Evolutionary conservation across 2,797 vertebrate species (phyloP).

Genomic region (Thalassophryne amazonica): DNA sequence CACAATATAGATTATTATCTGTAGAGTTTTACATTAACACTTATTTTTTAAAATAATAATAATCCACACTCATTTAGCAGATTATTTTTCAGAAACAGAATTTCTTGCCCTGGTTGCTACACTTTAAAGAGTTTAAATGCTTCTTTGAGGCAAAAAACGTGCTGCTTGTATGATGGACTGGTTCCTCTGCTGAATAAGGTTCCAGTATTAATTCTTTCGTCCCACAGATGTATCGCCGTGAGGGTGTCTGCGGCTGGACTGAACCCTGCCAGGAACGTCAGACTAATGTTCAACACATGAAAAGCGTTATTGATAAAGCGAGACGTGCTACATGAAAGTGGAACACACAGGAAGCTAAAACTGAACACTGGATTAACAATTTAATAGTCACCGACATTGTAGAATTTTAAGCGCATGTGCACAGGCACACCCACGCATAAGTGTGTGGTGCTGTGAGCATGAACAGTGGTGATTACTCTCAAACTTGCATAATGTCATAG

Average conservation of each 20-base stretch:
- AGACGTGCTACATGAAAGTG: too few species aligned
- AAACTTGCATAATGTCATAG: conserved; percentile 15
- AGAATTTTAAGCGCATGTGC: not conserved
- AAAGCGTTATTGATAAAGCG: too few species aligned
- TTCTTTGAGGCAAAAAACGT: not conserved
- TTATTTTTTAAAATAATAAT: too few species aligned
- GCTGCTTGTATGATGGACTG: not conserved
- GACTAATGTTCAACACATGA: too few species aligned
- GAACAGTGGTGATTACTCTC: conserved; percentile 20
- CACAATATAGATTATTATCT: too few species aligned
- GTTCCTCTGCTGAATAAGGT: conserved; percentile 6
- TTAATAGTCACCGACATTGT: not conserved
- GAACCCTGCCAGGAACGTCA: too few species aligned
- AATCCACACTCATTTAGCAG: too few species aligned
- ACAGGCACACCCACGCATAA: conserved; percentile 2
- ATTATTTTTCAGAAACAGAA: too few species aligned
- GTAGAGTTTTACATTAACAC: too few species aligned
- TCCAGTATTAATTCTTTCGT: conserved; percentile 31
- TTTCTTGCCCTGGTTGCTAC: too few species aligned
- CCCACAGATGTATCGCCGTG: conserved; percentile 21
- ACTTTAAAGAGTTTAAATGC: not conserved
- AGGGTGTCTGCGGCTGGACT: conserved; percentile 30
- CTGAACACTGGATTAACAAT: conserved; percentile 17
- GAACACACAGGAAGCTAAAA: too few species aligned
- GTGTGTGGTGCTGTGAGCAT: not conserved